Base-by-base conservation (phyloP, 2,888 invertebrate species). In the Tenthredo livida region DNA sequence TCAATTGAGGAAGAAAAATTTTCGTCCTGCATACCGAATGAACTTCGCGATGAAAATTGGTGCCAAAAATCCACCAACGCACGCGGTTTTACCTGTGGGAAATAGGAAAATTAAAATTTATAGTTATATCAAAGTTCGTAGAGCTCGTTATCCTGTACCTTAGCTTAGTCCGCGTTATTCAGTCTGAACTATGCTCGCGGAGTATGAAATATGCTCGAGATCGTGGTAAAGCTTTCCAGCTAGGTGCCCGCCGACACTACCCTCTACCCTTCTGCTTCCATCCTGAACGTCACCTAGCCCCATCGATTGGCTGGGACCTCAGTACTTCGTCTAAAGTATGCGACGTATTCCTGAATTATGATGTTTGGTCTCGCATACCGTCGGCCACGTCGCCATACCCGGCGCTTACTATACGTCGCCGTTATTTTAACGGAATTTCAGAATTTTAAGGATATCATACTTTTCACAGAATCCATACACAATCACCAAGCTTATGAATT, bases 341-440 rank as follows among this genome's bases (percentile, higher is more conserved):
- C 80, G 61, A 37, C 37, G 80, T 80, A 80, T 80, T 80, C 61
- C 80, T 80, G 80, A 80, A 80, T 80, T 80, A 80, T 80, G 80
- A 80, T 80, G 80, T 80, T 80, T 80, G 80, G 58, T 80, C 80
- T 40, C 80, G 80, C 33, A 80, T 80, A 80, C 80, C 80, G 80
- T 37, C n/a, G n/a, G n/a, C 37, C 6, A 7, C 37, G 37, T 80
- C 80, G 40, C 80, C 80, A 40, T 61, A n/a, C 37, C 80, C 40
- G 17, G 15, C 25, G 12, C 40, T 61, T 37, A 25, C 21, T 37
- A 37, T 37, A n/a, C n/a, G n/a, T 61, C 40, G 0, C 61, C 80
- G 80, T 80, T 80, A 80, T 80, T 80, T 80, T 40, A 37, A 21
- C 40, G 80, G 58, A 80, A 80, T 80, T 61, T 80, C 37, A 58